Percentiles rank a stretch among this genome's conserved stretches.
Conservation (phyloP, 2,113 vertebrate species). For the Hippocampus barbouri region DNA sequence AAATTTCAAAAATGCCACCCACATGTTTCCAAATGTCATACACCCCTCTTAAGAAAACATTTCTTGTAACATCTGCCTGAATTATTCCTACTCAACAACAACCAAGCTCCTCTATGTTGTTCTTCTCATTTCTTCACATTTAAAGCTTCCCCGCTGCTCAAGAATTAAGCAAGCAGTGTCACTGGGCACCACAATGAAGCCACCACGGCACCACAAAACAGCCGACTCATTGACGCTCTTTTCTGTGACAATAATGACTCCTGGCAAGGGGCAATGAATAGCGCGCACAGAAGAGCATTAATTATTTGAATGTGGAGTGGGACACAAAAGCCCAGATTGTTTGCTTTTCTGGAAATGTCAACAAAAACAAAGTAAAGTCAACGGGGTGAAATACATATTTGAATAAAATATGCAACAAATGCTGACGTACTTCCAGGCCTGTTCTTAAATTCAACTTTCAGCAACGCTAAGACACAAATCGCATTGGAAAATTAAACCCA, state of each 20-base stretch:
- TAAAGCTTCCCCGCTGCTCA: slow-evolving; percentile 19
- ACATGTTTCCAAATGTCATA: slow-evolving; percentile 6
- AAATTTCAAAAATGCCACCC: background rate
- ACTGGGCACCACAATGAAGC: slow-evolving; percentile 8
- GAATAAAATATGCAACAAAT: background rate
- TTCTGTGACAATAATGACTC: slow-evolving; percentile 28
- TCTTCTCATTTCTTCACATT: slow-evolving; percentile 21
- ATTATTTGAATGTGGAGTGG: slow-evolving; percentile 1
- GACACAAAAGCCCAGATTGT: background rate
- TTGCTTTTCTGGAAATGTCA: background rate
- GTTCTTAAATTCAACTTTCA: slow-evolving; percentile 13
- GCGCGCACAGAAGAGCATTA: slow-evolving; percentile 6
- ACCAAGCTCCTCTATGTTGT: slow-evolving; percentile 16
- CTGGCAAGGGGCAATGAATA: slow-evolving; percentile 25
- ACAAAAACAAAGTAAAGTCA: slow-evolving; percentile 1
- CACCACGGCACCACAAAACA: slow-evolving; percentile 11
- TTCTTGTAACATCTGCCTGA: slow-evolving; percentile 16
- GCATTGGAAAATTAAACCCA: background rate
- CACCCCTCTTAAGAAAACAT: slow-evolving; percentile 15
- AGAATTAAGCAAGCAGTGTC: slow-evolving; percentile 21
- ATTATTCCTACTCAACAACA: slow-evolving; percentile 30
- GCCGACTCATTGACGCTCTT: slow-evolving; percentile 19
- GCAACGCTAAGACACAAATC: slow-evolving; percentile 12
- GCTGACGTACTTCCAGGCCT: background rate
- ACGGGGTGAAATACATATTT: background rate